Evolutionary conservation across 2,113 vertebrate species (phyloP).

Genomic region (Corvus cornix): DNA sequence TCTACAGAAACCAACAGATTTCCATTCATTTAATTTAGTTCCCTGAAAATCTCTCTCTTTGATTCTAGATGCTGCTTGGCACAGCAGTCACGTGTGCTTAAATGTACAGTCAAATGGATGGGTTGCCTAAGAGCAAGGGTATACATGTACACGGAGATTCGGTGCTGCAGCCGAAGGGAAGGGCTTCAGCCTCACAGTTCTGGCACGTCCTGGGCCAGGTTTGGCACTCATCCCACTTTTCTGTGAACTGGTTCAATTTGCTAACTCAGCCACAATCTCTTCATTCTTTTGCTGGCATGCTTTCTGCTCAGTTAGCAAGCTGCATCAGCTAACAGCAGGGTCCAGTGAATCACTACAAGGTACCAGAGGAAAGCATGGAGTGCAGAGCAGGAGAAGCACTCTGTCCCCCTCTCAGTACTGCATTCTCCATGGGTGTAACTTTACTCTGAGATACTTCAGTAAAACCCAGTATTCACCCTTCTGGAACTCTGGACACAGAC

Average conservation of each 20-base stretch:
- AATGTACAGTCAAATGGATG: neutral
- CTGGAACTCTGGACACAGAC: neutral
- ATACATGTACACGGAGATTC: fast-evolving
- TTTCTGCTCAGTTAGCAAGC: conserved; percentile 9
- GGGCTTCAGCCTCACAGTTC: neutral
- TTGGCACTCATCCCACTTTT: neutral
- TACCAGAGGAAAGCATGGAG: fast-evolving
- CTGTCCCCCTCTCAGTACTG: neutral
- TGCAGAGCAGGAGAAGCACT: neutral
- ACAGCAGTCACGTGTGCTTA: neutral
- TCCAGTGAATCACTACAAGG: neutral
- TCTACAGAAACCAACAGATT: neutral
- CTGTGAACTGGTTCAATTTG: neutral
- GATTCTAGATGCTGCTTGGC: neutral
- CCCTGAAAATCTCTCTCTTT: neutral
- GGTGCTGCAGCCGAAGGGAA: neutral
- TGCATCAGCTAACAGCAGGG: neutral
- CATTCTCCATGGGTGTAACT: neutral
- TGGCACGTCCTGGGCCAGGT: neutral
- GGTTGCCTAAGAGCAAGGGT: neutral
- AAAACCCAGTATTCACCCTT: neutral
- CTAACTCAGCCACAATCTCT: neutral
- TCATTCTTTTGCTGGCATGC: neutral
- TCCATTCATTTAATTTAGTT: neutral
- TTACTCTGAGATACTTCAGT: neutral